Percentiles rank a stretch among this genome's conserved stretches.
phyloP scores from a whole-genome alignment of 2,888 invertebrate species.

The Pollenia angustigena region DNA sequence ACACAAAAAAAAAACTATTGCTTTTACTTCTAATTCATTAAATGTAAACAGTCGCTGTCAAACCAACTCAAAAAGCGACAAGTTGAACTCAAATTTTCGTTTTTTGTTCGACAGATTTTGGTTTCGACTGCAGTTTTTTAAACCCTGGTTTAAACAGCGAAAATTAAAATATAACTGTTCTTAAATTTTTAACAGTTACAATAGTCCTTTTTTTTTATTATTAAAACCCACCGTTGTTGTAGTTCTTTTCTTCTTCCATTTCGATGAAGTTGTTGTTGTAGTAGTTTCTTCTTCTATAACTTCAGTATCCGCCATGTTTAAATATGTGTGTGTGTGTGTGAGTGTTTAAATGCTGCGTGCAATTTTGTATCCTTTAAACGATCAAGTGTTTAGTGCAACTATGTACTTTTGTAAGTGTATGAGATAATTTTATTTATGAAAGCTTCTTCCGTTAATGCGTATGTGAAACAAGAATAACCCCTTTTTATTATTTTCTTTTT shows the following conservation, averaged over 20 bases:
- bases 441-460: neutral
- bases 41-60: too few species aligned
- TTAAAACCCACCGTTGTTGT: slow-evolving; percentile 74
- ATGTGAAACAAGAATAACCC: neutral
- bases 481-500: neutral
- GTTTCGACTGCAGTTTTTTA: too few species aligned
- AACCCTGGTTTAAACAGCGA: neutral
- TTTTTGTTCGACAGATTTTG: too few species aligned
- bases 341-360: neutral
- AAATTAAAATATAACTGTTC: neutral
- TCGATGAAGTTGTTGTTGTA: slow-evolving; percentile 79
- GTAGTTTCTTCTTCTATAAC: slow-evolving; percentile 75
- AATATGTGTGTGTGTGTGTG: slow-evolving; percentile 22
- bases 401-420: neutral
- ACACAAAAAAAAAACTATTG: too few species aligned
- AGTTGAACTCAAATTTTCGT: too few species aligned
- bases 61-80: too few species aligned
- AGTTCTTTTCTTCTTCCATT: slow-evolving; percentile 80
- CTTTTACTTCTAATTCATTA: too few species aligned
- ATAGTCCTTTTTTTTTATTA: neutral
- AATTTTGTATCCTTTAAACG: slow-evolving; percentile 34
- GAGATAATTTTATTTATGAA: neutral
- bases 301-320: slow-evolving; percentile 75
- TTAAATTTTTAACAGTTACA: neutral
- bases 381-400: slow-evolving; percentile 1